Percentiles rank a stretch among this genome's conserved stretches.
Evolutionary conservation across 2,888 invertebrate species (phyloP).

Genomic region (Zele albiditarsus): DNA sequence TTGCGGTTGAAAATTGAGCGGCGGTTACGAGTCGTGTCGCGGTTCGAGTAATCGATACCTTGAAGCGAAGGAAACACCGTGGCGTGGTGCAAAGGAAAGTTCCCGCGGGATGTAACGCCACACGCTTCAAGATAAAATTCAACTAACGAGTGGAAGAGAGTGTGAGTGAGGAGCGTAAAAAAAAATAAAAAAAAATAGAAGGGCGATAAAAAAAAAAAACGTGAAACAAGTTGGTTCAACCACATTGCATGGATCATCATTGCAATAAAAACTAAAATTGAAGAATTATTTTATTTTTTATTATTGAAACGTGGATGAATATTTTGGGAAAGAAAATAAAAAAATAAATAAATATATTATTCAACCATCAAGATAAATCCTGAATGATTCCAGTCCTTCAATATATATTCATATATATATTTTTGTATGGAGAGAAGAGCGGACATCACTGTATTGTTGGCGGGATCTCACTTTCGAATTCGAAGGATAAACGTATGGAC

Average conservation of each 20-base stretch:
- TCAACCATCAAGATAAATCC: background rate
- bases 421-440: conserved; percentile 20
- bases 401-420: background rate
- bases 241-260: background rate
- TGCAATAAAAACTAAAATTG: background rate
- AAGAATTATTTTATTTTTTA: background rate
- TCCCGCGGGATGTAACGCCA: conserved; percentile 6
- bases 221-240: conserved; percentile 3
- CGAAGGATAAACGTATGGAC: conserved; percentile 30
- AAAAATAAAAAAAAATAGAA: background rate
- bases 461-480: conserved; percentile 35
- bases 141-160: background rate
- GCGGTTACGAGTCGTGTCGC: conserved; percentile 40
- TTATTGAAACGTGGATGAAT: background rate
- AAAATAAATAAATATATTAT: background rate
- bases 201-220: background rate
- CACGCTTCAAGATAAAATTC: background rate
- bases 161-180: background rate
- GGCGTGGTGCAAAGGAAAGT: conserved; percentile 38
- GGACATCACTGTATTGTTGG: conserved; percentile 19
- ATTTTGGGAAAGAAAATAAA: background rate
- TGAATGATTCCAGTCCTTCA: conserved; percentile 6
- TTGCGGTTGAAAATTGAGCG: conserved; percentile 29
- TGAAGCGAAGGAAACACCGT: conserved; percentile 40
- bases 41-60: conserved; percentile 45